Base-by-base conservation (phyloP, 2,888 invertebrate genomes). In the Caenorhabditis sp. region DNA sequence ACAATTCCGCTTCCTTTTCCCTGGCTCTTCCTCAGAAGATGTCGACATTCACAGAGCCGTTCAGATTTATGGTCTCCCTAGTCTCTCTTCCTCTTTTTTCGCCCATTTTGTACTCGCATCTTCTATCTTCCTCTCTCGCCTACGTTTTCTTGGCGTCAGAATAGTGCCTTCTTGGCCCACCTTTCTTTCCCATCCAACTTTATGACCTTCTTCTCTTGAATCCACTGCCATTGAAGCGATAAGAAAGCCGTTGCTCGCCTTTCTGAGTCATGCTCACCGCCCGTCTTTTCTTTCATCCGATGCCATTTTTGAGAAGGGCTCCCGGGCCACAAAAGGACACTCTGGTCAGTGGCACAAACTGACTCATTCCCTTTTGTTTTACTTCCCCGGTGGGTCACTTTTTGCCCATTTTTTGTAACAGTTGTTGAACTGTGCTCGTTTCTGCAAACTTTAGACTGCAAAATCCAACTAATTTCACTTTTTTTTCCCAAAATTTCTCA, bases 1-100 rank as follows among this genome's bases (percentile, higher is more conserved):
- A 39, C 30, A 37, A 37, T 61, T 48, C 45, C 35, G 17, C 17
- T 30, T 62, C n/a, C n/a, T n/a, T n/a, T n/a, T 41, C 41, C 17
- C 20, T 22, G 13, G 32, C 22, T 35, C 46, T 39, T 35, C 24
- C 35, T 26, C 26, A n/a, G n/a, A n/a, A n/a, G n/a, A n/a, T 55
- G 32, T 50, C 43, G 53, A 63, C 53, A 24, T 53, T 43, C 63
- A 35, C 30, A 53, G 53, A 50, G 63, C 53, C 35, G 43, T 46
- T 37, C 35, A 46, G 22, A 55, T 65, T 65, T 55, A 55, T 65
- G 32, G 46, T 45, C n/a, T 24, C 24, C 2, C 39, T 41, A 41
- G 24, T 59, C 43, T n/a, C 15, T 26, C 24, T 13, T 7, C 9
- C 24, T n/a, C 30, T 52, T 22, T 41, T 41, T 27, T 15, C n/a